Evolutionary conservation across 2,888 invertebrate genomes (phyloP).

Genomic region (Barypeithes pellucidus): DNA sequence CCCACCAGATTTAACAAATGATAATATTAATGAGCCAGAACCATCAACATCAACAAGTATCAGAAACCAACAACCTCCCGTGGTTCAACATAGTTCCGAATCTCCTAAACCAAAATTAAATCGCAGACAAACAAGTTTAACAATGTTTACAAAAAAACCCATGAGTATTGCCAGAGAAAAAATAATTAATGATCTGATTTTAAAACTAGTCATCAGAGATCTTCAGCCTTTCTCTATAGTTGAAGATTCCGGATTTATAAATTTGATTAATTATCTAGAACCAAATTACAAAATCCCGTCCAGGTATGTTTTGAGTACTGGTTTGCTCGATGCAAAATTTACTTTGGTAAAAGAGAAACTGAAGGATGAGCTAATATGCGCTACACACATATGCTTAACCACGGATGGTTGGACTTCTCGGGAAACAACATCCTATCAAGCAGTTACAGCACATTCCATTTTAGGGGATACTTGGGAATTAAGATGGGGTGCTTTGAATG

Average conservation of each 20-base stretch:
- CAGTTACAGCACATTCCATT: conserved; percentile 27
- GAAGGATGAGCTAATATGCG: conserved; percentile 44
- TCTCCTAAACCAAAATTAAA: background rate
- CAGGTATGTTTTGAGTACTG: conserved; percentile 39
- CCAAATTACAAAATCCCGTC: conserved; percentile 42
- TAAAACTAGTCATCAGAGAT: conserved; percentile 46
- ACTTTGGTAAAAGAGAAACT: conserved; percentile 31
- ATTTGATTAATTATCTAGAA: conserved; percentile 42
- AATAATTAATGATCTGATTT: conserved; percentile 40
- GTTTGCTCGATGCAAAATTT: conserved; percentile 39
- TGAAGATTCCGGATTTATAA: conserved; percentile 43
- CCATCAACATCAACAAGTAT: background rate
- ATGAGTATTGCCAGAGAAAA: conserved; percentile 31
- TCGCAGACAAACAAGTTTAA: conserved; percentile 24
- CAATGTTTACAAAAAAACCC: conserved; percentile 21
- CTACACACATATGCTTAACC: conserved; percentile 24
- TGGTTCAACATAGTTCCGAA: background rate
- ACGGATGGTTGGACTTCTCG: conserved; percentile 29
- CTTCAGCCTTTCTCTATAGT: conserved; percentile 51
- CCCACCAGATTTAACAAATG: conserved; percentile 4
- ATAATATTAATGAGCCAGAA: conserved; percentile 18
- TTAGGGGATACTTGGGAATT: conserved; percentile 15
- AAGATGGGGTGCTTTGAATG: conserved; percentile 17
- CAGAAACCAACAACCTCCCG: background rate
- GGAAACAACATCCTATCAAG: conserved; percentile 2